Evolutionary conservation across 1,140 invertebrate genomes (phyloP).

Genomic region (Drosophila jambulina): DNA sequence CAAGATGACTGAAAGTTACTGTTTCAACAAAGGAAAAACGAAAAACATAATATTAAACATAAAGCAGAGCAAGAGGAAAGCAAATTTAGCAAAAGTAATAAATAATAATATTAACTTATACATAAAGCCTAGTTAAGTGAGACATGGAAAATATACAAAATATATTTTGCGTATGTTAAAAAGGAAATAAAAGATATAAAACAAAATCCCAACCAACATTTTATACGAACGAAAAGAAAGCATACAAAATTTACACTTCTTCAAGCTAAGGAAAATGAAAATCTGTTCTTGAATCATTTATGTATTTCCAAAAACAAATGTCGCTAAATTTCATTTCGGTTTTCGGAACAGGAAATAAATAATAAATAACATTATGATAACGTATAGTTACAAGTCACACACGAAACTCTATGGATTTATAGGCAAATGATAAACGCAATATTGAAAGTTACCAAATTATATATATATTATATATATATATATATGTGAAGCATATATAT

Average conservation of each 20-base stretch:
- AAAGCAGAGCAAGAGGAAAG: slow-evolving; percentile 33
- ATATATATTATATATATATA: slow-evolving; percentile 38
- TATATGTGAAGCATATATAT: slow-evolving; percentile 41
- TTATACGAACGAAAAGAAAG: slow-evolving; percentile 58
- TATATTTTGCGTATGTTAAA: slow-evolving; percentile 80
- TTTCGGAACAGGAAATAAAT: slow-evolving; percentile 38
- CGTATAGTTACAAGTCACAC: slow-evolving; percentile 54
- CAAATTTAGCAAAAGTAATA: slow-evolving; percentile 69
- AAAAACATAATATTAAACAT: slow-evolving; percentile 27
- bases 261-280: slow-evolving; percentile 39
- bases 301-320: slow-evolving; percentile 25
- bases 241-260: slow-evolving; percentile 64
- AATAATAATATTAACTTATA: slow-evolving; percentile 61
- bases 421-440: slow-evolving; percentile 60
- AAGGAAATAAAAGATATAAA: slow-evolving; percentile 43
- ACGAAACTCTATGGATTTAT: slow-evolving; percentile 56
- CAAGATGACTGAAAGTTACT: slow-evolving; percentile 82
- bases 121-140: slow-evolving; percentile 61
- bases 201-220: slow-evolving; percentile 61
- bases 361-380: slow-evolving; percentile 41
- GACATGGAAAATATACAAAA: slow-evolving; percentile 70
- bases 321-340: slow-evolving; percentile 37
- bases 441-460: slow-evolving; percentile 59
- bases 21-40: slow-evolving; percentile 66
- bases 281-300: slow-evolving; percentile 38